A percentile compares a stretch with the other conserved stretches of the same genome.
Evolutionary conservation across 2,113 vertebrate species (phyloP).

Genomic region (Barbus barbus): DNA sequence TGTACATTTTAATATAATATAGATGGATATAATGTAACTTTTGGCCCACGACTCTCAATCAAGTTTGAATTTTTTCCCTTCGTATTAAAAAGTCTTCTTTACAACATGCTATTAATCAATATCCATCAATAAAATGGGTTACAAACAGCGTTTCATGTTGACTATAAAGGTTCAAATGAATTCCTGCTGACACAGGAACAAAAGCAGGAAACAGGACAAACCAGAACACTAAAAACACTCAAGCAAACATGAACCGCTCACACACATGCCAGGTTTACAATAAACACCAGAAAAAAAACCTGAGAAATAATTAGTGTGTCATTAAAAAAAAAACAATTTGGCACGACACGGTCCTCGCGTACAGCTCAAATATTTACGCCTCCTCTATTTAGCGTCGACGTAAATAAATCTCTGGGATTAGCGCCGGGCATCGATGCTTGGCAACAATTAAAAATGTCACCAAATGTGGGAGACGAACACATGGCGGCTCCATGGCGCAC

Average conservation of each 20-base stretch:
- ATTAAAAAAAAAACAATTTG: constrained; percentile 60
- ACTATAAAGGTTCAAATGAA: background rate
- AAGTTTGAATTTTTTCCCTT: no score
- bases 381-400: constrained; percentile 41
- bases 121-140: background rate
- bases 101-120: background rate
- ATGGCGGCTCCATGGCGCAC: no score
- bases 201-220: constrained; percentile 7
- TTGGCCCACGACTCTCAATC: background rate
- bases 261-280: constrained; percentile 22
- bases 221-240: background rate
- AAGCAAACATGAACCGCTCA: background rate
- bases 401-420: constrained; percentile 62
- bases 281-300: constrained; percentile 48
- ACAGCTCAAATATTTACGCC: constrained; percentile 57
- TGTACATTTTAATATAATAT: no score
- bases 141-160: background rate
- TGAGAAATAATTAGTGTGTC: constrained; percentile 55
- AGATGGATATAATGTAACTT: no score
- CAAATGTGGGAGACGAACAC: constrained; percentile 15
- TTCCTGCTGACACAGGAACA: constrained; percentile 5
- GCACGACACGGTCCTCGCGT: constrained; percentile 45
- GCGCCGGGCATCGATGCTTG: constrained; percentile 47
- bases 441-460: no score
- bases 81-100: no score